Evolutionary conservation across 2,113 vertebrate species (phyloP).

Genomic region (Ciconia boyciana): DNA sequence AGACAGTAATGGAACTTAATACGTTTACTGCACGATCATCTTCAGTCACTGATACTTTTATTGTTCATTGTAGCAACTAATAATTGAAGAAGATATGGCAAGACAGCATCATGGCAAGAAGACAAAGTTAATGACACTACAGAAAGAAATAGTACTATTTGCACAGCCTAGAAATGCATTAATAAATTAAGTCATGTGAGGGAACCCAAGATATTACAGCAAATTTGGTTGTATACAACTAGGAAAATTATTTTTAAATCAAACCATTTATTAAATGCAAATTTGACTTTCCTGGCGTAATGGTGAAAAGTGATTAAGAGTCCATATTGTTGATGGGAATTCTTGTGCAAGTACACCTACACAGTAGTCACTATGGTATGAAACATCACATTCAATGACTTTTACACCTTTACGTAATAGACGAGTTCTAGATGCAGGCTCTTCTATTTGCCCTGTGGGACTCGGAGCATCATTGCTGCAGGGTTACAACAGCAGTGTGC

Average conservation of each 20-base stretch:
- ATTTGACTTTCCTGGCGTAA: background rate
- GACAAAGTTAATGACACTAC: background rate
- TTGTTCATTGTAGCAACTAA: background rate
- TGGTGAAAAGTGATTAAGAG: background rate
- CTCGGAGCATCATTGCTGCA: background rate
- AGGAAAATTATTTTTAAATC: background rate
- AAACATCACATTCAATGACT: background rate
- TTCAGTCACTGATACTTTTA: background rate
- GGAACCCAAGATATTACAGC: background rate
- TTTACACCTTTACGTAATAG: background rate
- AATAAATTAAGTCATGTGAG: background rate
- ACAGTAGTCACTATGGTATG: rapidly evolving
- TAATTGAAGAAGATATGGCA: background rate
- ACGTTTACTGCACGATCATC: background rate
- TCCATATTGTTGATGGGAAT: background rate
- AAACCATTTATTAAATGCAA: background rate
- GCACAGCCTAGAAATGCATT: background rate
- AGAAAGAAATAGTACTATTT: slow-evolving; percentile 12
- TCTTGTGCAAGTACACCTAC: background rate
- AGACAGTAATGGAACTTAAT: background rate
- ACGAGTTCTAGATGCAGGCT: background rate
- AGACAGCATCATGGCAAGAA: slow-evolving; percentile 12
- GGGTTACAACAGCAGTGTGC: background rate
- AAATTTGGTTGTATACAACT: background rate
- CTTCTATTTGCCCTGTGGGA: background rate